Percentiles rank a stretch among this genome's conserved stretches.
phyloP scores from a whole-genome alignment of 2,888 invertebrate genomes.

The Rhamnusium bicolor region DNA sequence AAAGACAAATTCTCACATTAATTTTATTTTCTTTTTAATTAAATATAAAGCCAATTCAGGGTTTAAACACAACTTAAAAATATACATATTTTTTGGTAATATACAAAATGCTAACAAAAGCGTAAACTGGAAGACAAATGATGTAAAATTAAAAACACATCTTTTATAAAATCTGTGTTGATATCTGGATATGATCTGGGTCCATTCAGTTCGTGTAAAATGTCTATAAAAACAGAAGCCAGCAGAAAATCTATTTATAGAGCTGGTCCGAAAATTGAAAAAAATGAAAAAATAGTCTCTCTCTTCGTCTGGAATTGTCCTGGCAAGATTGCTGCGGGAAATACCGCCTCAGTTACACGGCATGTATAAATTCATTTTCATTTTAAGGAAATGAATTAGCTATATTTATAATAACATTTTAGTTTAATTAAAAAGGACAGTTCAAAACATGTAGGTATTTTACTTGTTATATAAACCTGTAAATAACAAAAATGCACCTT shows the following conservation, averaged over 20 bases:
- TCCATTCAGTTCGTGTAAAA: background rate
- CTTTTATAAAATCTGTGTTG: constrained; percentile 5
- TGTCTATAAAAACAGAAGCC: constrained; percentile 6
- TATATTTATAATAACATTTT: too few species aligned
- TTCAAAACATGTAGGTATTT: too few species aligned
- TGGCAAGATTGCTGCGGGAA: constrained; percentile 13
- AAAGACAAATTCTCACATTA: background rate
- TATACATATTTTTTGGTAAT: background rate
- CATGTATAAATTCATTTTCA: background rate
- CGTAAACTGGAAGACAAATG: background rate
- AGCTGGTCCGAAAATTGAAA: constrained; percentile 30
- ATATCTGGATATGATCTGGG: constrained; percentile 7
- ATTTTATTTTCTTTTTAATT: background rate
- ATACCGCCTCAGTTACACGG: constrained; percentile 11
- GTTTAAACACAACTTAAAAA: background rate
- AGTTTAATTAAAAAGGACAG: too few species aligned
- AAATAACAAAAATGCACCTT: too few species aligned
- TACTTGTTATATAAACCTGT: too few species aligned
- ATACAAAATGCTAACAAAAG: background rate
- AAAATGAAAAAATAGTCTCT: constrained; percentile 23
- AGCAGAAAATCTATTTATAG: constrained; percentile 23
- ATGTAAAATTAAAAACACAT: constrained; percentile 17
- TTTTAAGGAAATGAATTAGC: background rate
- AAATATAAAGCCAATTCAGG: background rate
- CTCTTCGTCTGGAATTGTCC: background rate